Evolutionary conservation across 2,113 vertebrate genomes (phyloP), one percentile per base, ranked within the genome.

Genomic region (Perognathus longimembris): DNA sequence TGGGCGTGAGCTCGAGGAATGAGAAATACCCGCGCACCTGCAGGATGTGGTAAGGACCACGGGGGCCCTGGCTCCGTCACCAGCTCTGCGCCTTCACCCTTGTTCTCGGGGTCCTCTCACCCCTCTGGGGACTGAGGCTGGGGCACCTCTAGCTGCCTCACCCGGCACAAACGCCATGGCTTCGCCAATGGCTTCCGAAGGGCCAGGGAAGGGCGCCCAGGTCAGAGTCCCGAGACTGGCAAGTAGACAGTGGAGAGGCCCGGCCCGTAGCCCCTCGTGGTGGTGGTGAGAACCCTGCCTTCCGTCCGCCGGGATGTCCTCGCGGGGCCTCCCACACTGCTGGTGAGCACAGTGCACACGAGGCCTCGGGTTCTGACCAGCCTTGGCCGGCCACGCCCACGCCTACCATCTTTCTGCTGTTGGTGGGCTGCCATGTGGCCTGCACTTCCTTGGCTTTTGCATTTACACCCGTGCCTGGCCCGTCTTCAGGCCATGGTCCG

Each of bases 1-100:
- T 98, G 59, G 99, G 99, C 3, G 99, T 99, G 88, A 99, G 99
- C 86, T 99, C 99, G 0, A 98, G 99, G 94, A 99, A 99, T 0
- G 99, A 99, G 93, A 99, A 99, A 77, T 99, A 99, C 67, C 99
- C 99, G 64, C 99, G 99, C 14, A 98, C 97, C 97, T 99, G 99
- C 98, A 98, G 98, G 64, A 98, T 99, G 95, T 99, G 99, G 99
- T 99, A 96, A 99, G 14, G 4, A 14, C 28, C 3, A 2, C 2
- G 50, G 17, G 85, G 1, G 50, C 15, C 50, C 50, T 54, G 50
- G 50, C 50, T 54, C 50, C 50, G 11, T 45, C 45, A 54, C 50
- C 50, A 2, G 50, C 4, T 54, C 12, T 54, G 50, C 50, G 3
- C 50, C 50, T n/a, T n/a, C n/a, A n/a, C n/a, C n/a, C n/a, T n/a